Evolutionary conservation across 30 jellyfish, hydroid and myxozoan species (phyloP), one percentile per base, ranked within the genome.

Genomic region (Haliclystus octoradiatus): DNA sequence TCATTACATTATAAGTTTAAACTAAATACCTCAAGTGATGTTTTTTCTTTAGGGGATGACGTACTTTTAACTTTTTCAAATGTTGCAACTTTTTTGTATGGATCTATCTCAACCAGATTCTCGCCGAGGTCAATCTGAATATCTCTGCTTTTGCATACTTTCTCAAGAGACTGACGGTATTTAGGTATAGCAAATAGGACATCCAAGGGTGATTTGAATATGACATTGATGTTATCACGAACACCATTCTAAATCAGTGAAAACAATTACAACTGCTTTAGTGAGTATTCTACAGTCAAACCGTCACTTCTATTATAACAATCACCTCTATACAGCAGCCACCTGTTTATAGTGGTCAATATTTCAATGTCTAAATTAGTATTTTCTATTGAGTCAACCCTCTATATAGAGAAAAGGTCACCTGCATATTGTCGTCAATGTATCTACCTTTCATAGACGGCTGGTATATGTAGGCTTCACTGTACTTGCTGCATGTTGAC

Each of bases 121-220:
- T 80, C 90, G 3, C 73, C 30, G 57, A 50, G 63, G 57, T 87
- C 70, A 30, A 87, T 66, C 14, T 79, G 69, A 5, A 87, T 73
- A 72, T 71, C 88, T 40, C 97, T 57, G 5, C 73, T 81, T n/a
- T 69, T 77, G 66, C 97, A 87, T 4, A 87, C 52, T 64, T 70
- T 61, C 33, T 80, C 85, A 52, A 87, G 85, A 22, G 70, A 70
- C 24, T 66, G 46, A 15, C 94, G 76, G 60, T 87, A 87, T 65
- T 87, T 87, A 24, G 76, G 85, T 3, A 80, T 88, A 26, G 92
- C 94, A 53, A 87, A 87, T 72, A 87, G 64, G 65, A 80, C 81
- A 26, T 80, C 77, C 70, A 79, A 52, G 0, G 97, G 88, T 49
- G 97, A 71, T 77, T 80, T 66, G 73, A 63, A 87, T 0, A 33